These are phyloP conservation scores for Excalfactoria chinensis DNA, from an alignment of 2,113 vertebrate genomes.

Conservation along the genomic window DNA sequence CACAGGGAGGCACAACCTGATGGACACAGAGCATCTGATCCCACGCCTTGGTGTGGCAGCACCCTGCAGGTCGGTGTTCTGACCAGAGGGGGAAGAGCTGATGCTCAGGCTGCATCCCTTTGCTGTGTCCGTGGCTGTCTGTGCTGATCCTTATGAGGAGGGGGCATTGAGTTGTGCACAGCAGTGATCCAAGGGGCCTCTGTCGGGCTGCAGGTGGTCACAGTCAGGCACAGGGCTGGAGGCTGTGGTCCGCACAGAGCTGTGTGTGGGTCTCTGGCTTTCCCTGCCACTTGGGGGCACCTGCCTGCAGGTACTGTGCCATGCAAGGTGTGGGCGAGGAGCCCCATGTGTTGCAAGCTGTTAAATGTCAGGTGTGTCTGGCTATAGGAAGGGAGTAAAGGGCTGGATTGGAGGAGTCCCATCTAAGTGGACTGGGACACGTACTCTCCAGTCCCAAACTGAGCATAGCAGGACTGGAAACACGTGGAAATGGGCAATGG, in stretches of 20 bases:
- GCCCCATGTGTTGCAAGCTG: not conserved
- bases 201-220: not conserved
- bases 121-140: accelerated
- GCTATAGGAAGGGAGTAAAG: not conserved
- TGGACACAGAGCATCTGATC: accelerated
- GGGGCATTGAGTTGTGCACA: accelerated
- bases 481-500: not conserved
- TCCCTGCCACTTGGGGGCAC: not conserved
- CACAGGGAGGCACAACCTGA: accelerated
- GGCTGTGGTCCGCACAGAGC: not conserved
- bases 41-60: accelerated
- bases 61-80: not conserved
- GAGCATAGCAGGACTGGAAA: not conserved
- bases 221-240: not conserved
- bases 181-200: not conserved
- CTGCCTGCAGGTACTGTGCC: accelerated
- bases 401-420: not conserved
- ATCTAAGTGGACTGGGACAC: too few relatives aligned
- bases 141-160: too few relatives aligned
- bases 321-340: accelerated
- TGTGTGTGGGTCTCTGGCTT: not conserved
- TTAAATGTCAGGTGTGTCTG: not conserved
- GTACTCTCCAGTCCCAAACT: not conserved
- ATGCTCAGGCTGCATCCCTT: accelerated
- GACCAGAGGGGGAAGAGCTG: not conserved